Evolutionary conservation across 2,888 invertebrate species (phyloP).

Genomic region (Cordilura impudica): DNA sequence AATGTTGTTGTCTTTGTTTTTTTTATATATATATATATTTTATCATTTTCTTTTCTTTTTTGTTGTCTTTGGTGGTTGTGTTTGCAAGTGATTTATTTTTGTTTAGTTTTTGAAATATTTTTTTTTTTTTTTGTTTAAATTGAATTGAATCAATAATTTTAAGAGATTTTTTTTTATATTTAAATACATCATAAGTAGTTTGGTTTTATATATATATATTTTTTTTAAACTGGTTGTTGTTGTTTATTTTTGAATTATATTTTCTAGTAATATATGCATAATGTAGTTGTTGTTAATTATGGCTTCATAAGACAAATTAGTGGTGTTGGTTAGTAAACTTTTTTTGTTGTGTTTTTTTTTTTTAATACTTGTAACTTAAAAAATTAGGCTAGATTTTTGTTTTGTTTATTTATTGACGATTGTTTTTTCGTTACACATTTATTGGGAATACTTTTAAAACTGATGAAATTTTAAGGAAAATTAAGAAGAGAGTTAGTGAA

Average conservation of each 20-base stretch:
- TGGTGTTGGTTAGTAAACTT: slow-evolving; percentile 7
- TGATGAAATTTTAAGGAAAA: not conserved
- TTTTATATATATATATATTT: slow-evolving; percentile 58
- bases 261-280: slow-evolving; percentile 5
- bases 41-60: slow-evolving; percentile 67
- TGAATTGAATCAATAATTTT: slow-evolving; percentile 50
- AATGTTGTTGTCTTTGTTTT: slow-evolving; percentile 60
- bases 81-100: slow-evolving; percentile 69
- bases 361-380: not conserved
- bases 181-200: slow-evolving; percentile 24
- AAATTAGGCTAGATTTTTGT: not conserved
- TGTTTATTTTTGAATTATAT: slow-evolving; percentile 8
- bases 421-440: not conserved
- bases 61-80: slow-evolving; percentile 74
- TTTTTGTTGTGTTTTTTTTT: not conserved
- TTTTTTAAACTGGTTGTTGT: too few relatives aligned
- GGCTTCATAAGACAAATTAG: slow-evolving; percentile 40
- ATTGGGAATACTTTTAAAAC: not conserved
- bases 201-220: too few relatives aligned
- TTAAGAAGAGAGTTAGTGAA: not conserved
- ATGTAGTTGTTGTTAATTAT: slow-evolving; percentile 14
- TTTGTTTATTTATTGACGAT: not conserved
- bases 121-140: slow-evolving; percentile 24
- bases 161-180: slow-evolving; percentile 44
- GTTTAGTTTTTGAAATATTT: slow-evolving; percentile 30